phyloP scores from a whole-genome alignment of 2,797 vertebrate species.

The Lophotriccus pileatus region DNA sequence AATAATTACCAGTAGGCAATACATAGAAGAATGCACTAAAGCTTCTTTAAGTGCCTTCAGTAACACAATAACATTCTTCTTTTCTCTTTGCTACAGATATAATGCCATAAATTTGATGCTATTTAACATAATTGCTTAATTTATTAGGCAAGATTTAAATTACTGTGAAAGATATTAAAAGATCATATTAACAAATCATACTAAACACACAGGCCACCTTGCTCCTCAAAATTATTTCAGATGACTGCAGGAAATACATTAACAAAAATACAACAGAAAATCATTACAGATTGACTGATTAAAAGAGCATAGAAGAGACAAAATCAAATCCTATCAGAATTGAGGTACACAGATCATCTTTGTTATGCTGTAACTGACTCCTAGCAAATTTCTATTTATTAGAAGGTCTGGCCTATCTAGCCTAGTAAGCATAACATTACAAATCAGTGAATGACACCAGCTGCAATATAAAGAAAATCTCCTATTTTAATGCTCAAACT shows the following conservation, averaged over 20 bases:
- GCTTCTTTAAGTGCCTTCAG: not conserved
- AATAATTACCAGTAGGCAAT: not conserved
- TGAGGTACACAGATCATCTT: not conserved
- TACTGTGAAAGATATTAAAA: not conserved
- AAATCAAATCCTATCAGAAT: not conserved
- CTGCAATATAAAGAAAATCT: not conserved
- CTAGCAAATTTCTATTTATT: not conserved
- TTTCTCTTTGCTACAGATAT: not conserved
- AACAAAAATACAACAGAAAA: not conserved
- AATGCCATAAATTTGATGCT: not conserved
- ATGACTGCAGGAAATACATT: not conserved
- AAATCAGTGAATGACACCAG: not conserved
- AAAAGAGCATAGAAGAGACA: not conserved
- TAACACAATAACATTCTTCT: not conserved
- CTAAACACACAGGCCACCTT: not conserved
- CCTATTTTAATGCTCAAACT: not conserved
- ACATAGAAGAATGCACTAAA: not conserved
- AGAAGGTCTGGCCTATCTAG: not conserved
- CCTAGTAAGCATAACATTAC: not conserved
- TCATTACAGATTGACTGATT: not conserved
- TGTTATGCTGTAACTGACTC: not conserved
- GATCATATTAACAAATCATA: not conserved
- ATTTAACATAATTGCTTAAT: not conserved
- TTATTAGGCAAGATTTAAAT: conserved; percentile 11
- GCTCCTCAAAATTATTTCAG: not conserved